phyloP scores from a whole-genome alignment of 1,140 invertebrate genomes.

The Pseudomyrmex gracilis region DNA sequence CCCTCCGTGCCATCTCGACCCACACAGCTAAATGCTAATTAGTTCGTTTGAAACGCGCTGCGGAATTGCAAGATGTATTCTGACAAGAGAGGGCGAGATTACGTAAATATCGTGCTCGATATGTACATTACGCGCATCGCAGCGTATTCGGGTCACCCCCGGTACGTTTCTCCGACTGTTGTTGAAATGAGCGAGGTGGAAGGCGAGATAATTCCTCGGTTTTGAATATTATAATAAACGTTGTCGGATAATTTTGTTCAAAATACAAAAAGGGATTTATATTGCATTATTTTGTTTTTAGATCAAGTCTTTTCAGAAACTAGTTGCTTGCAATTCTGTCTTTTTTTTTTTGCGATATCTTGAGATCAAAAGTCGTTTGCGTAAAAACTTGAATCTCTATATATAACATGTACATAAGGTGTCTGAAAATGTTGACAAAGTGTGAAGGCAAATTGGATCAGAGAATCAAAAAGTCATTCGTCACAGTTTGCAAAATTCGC shows the following conservation, averaged over 20 bases:
- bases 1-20: slow-evolving; percentile 14
- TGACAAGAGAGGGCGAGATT: not conserved
- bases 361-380: no score
- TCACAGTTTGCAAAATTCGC: no score
- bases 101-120: slow-evolving; percentile 16
- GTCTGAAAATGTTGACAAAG: no score
- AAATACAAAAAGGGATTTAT: no score
- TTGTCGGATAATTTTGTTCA: not conserved
- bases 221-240: slow-evolving; percentile 24
- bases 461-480: no score
- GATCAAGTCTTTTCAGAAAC: no score
- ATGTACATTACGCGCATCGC: slow-evolving; percentile 9
- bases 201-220: slow-evolving; percentile 12
- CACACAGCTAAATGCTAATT: slow-evolving; percentile 55
- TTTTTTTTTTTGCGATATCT: no score
- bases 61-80: not conserved
- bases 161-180: slow-evolving; percentile 13
- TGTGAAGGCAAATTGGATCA: no score
- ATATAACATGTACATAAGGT: no score
- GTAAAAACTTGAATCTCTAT: no score
- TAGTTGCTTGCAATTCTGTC: no score
- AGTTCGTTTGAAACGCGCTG: not conserved
- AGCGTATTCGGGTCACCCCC: slow-evolving; percentile 21
- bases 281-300: no score
- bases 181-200: not conserved